Evolutionary conservation across 1,140 invertebrate species (phyloP).

Genomic region (Goniozus legneri): DNA sequence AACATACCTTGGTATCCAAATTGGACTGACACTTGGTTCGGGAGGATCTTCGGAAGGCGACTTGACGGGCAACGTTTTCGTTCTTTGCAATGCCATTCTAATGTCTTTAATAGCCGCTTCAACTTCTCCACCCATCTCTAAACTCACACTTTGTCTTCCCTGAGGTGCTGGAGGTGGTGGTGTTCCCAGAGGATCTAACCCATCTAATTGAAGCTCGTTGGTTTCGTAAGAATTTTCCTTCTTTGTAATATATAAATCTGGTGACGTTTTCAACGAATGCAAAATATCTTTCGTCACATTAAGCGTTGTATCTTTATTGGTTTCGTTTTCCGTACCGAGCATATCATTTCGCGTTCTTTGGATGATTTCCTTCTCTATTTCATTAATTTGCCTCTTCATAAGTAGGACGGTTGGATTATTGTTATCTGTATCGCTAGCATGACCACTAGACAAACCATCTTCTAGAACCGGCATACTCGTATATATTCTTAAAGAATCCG

Average conservation of each 20-base stretch:
- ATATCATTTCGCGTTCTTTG: constrained; percentile 56
- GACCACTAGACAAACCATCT: constrained; percentile 87
- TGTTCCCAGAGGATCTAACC: constrained; percentile 64
- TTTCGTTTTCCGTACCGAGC: constrained; percentile 28
- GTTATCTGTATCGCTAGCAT: constrained; percentile 89
- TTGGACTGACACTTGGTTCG: constrained; percentile 55
- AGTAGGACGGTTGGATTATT: constrained; percentile 70
- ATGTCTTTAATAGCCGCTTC: constrained; percentile 81
- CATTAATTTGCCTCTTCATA: constrained; percentile 72
- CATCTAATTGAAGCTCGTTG: constrained; percentile 59
- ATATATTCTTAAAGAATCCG: constrained; percentile 59
- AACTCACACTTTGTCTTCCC: constrained; percentile 47
- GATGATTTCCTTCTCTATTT: constrained; percentile 71
- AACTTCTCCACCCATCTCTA: constrained; percentile 52
- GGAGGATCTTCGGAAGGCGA: constrained; percentile 45
- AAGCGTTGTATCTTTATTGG: constrained; percentile 37
- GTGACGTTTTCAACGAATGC: constrained; percentile 45
- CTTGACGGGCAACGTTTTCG: constrained; percentile 64
- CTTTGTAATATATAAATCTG: constrained; percentile 53
- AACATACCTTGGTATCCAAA: constrained; percentile 65
- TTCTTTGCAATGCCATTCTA: constrained; percentile 72
- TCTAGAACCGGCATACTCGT: constrained; percentile 90
- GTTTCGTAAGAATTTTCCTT: constrained; percentile 53
- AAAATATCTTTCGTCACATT: constrained; percentile 46
- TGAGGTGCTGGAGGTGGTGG: constrained; percentile 69